Evolutionary conservation across 2,888 invertebrate species (phyloP).

Genomic region (Drosophila anceps): DNA sequence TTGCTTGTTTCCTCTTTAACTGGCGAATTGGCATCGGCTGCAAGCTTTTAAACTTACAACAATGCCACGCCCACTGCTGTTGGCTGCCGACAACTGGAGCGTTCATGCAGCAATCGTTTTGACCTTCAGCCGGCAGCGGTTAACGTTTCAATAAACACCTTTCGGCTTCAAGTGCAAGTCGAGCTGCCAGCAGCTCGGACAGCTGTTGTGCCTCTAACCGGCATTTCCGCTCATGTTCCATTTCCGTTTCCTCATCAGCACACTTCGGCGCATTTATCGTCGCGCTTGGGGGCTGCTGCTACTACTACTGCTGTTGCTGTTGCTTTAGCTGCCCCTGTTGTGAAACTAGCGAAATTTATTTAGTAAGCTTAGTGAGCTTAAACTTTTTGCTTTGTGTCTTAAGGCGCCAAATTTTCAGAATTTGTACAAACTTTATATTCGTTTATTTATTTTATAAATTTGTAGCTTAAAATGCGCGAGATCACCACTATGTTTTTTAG

Average conservation of each 20-base stretch:
- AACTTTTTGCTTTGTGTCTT: conserved; percentile 4
- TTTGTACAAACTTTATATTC: not conserved
- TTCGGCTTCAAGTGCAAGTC: conserved; percentile 15
- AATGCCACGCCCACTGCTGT: conserved; percentile 1
- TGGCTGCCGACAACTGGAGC: conserved; percentile 26
- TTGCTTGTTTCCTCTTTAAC: conserved; percentile 6
- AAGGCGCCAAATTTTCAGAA: not conserved
- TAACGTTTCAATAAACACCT: conserved; percentile 51
- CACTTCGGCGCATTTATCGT: conserved; percentile 7
- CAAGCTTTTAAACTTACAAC: conserved; percentile 13
- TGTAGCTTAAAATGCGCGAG: not conserved
- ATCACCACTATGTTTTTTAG: no score
- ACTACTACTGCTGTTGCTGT: conserved; percentile 3
- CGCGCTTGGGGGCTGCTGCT: conserved; percentile 5
- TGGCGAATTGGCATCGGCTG: conserved; percentile 1
- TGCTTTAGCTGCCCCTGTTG: not conserved
- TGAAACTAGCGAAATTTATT: conserved; percentile 62
- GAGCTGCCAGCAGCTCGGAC: conserved; percentile 17
- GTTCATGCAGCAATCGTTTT: conserved; percentile 42
- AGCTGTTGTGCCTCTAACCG: conserved; percentile 41
- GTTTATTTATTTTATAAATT: not conserved
- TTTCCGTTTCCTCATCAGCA: conserved; percentile 71
- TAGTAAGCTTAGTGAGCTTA: conserved; percentile 24
- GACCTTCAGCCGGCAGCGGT: conserved; percentile 53
- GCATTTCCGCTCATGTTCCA: conserved; percentile 70